Evolutionary conservation across 2,113 vertebrate species (phyloP).

Genomic region (Lontra canadensis): DNA sequence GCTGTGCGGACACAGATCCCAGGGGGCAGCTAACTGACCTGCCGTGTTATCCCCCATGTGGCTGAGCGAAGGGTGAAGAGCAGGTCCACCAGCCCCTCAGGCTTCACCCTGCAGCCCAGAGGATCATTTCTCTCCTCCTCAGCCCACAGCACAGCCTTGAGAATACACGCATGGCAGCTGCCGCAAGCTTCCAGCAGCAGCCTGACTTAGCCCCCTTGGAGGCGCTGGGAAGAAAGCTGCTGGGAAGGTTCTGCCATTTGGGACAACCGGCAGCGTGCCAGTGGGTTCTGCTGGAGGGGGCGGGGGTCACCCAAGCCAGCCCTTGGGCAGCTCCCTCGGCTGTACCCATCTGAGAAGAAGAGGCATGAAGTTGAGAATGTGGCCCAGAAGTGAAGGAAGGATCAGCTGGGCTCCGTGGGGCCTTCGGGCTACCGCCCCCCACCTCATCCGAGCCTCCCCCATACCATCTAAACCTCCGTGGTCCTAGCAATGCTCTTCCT

Average conservation of each 20-base stretch:
- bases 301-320: background rate
- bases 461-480: rapidly evolving
- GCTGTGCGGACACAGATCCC: background rate
- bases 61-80: background rate
- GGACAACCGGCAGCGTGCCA: background rate
- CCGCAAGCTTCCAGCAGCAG: background rate
- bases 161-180: background rate
- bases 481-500: background rate
- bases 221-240: background rate
- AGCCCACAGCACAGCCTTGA: rapidly evolving
- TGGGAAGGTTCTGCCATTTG: background rate
- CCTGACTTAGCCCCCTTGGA: too few relatives aligned
- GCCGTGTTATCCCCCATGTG: background rate
- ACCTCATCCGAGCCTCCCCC: background rate
- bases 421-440: rapidly evolving
- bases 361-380: background rate
- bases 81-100: background rate
- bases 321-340: too few relatives aligned
- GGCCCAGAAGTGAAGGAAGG: background rate
- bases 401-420: rapidly evolving
- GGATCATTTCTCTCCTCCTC: background rate
- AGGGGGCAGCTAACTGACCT: too few relatives aligned
- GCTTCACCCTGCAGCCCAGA: background rate
- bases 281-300: background rate
- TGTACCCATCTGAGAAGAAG: background rate